Conservation (phyloP, 2,797 vertebrate species). For the Buphagus erythrorhynchus region DNA sequence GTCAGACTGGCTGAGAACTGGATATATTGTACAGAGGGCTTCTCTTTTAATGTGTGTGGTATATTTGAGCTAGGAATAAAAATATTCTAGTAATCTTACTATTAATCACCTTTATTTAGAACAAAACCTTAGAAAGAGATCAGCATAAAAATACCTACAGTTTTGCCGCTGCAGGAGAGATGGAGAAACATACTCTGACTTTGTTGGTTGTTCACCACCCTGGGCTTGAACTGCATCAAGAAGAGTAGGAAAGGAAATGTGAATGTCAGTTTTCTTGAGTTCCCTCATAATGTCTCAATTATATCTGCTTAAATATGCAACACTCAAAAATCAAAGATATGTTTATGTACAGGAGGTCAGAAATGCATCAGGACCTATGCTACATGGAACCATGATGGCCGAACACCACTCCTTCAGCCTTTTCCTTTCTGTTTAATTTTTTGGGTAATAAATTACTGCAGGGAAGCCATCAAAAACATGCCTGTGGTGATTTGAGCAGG, state of each 20-base stretch:
- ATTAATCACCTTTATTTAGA: neutral
- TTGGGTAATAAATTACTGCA: neutral
- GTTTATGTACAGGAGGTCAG: neutral
- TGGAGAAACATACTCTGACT: neutral
- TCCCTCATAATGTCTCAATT: neutral
- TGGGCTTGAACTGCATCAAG: slow-evolving; percentile 47
- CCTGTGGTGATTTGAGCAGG: neutral
- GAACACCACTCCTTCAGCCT: neutral
- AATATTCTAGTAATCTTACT: neutral
- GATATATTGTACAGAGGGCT: neutral
- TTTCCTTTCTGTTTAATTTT: neutral
- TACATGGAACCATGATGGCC: neutral
- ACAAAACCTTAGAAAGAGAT: neutral
- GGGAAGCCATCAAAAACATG: neutral
- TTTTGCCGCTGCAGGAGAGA: neutral
- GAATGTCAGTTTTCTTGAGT: neutral
- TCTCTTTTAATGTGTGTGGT: neutral
- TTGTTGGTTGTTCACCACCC: neutral
- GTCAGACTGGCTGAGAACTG: neutral
- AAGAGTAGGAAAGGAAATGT: neutral
- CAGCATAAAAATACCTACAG: slow-evolving; percentile 13
- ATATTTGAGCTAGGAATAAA: neutral
- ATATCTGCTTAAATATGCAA: neutral
- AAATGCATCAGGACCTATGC: neutral
- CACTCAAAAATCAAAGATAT: neutral